Base-by-base conservation (phyloP, 2,113 vertebrate genomes). In the Gavialis gangeticus region DNA sequence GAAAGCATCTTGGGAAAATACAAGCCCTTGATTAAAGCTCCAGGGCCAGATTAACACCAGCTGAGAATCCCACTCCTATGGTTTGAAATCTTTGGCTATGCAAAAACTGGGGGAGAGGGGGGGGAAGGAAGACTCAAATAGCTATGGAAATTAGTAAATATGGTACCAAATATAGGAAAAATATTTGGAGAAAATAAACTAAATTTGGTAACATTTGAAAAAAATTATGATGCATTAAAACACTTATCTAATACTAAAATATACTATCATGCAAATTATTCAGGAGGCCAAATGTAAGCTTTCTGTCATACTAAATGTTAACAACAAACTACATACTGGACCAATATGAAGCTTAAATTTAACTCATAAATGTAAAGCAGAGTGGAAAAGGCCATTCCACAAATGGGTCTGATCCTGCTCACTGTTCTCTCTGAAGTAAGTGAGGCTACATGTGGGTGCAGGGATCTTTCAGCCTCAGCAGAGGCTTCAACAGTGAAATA, bases 111-210 rank as follows among this genome's bases (percentile, higher is more conserved):
- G 46, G 8, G 46, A 7, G 8, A 7, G 7, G 46, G 46, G 46
- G 37, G 37, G 37, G 37, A 37, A 96, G 96, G 93, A 96, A 95
- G 93, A 85, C 90, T 94, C 95, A 97, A 96, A 97, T 95, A 95
- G 93, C 95, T 96, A 82, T 88, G 90, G 85, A 96, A 97, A 96
- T 97, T 97, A 96, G 95, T 84, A 96, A 96, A 94, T 94, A 96
- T 15, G 27, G 0, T 84, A 94, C 92, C 95, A 96, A 96, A 96
- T 92, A 96, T 85, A 97, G 95, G 82, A 89, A 94, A 97, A 95
- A 79, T 84, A 77, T 95, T 94, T 93, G 92, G 95, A 94, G 77
- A 15, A 60, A 96, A 77, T 2, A 2, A 46, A 46, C 46, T 0
- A 0, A 75, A 94, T 89, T 90, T 92, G 88, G 79, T 69, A 96